Percentiles rank a stretch among this genome's conserved stretches.
Conservation (phyloP, 2,888 invertebrate species). For the Iphiclides podalirius region DNA sequence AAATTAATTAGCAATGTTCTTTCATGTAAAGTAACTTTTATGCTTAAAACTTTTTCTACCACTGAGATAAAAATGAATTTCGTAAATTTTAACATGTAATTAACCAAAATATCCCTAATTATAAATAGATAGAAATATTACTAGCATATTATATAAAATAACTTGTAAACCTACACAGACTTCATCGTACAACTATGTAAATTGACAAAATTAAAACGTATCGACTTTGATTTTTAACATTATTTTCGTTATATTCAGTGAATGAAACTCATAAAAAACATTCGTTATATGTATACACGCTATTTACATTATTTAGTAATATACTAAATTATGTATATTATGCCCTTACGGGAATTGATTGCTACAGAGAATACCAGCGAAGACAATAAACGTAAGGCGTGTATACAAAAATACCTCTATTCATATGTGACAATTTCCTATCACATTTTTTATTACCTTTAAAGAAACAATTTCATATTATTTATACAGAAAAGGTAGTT, state of each 20-base stretch:
- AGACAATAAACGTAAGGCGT: slow-evolving; percentile 2
- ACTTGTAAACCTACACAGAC: slow-evolving; percentile 60
- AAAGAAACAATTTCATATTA: too few species aligned
- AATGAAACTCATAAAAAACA: slow-evolving; percentile 59
- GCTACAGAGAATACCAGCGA: slow-evolving; percentile 29
- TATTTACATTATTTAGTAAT: slow-evolving; percentile 78
- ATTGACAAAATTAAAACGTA: slow-evolving; percentile 59
- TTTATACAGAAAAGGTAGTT: too few species aligned
- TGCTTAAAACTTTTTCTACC: slow-evolving; percentile 4
- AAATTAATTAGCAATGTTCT: too few species aligned
- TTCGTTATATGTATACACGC: slow-evolving; percentile 45
- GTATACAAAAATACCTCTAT: slow-evolving; percentile 26
- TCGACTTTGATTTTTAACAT: slow-evolving; percentile 44
- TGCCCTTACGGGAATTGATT: slow-evolving; percentile 56
- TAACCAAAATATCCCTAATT: slow-evolving; percentile 41
- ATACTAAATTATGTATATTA: slow-evolving; percentile 74
- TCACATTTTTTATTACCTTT: too few species aligned
- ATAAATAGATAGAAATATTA: slow-evolving; percentile 44
- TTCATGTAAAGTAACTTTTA: too few species aligned
- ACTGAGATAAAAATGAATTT: slow-evolving; percentile 1
- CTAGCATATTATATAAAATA: slow-evolving; percentile 58
- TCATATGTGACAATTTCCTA: slow-evolving; percentile 24
- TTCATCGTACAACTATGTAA: slow-evolving; percentile 57
- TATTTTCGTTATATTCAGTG: slow-evolving; percentile 54
- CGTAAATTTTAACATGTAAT: background rate